These are phyloP conservation scores for Cynodonichthys magdalenae DNA, from an alignment of 2,797 vertebrate species.

Conservation along the genomic window DNA sequence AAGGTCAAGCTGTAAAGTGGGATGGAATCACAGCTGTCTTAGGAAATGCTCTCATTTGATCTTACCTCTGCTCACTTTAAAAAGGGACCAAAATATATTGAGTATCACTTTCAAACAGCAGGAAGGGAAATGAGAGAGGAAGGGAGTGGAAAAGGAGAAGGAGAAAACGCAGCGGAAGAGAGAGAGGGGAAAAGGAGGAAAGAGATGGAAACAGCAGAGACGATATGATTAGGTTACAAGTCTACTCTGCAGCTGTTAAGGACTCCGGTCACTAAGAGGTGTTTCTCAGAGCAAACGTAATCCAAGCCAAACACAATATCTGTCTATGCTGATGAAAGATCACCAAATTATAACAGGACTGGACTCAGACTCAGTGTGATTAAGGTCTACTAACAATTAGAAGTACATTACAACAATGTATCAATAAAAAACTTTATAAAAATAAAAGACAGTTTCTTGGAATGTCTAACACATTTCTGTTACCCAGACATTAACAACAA, in stretches of 20 bases:
- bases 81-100: constrained; percentile 59
- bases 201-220: constrained; percentile 57
- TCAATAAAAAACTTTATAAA: not conserved
- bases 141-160: constrained; percentile 33
- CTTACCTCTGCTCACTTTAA: constrained; percentile 56
- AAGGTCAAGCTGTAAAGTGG: constrained; percentile 54
- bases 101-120: constrained; percentile 76
- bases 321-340: constrained; percentile 59
- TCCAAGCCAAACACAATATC: constrained; percentile 74
- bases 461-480: not conserved
- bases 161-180: constrained; percentile 44
- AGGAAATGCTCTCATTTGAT: constrained; percentile 58
- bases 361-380: constrained; percentile 38
- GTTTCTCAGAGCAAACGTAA: constrained; percentile 70
- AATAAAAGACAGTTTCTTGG: not conserved
- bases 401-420: not conserved
- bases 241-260: constrained; percentile 70
- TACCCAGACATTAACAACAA: constrained; percentile 3
- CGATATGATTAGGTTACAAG: constrained; percentile 71
- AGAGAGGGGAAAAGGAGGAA: constrained; percentile 29
- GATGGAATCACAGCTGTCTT: constrained; percentile 68
- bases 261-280: constrained; percentile 54
- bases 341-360: constrained; percentile 69
- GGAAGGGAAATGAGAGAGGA: constrained; percentile 66
- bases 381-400: not conserved